These are phyloP conservation scores for Miichthys miiuy DNA, from an alignment of 2,797 vertebrate genomes.

Conservation along the genomic window DNA sequence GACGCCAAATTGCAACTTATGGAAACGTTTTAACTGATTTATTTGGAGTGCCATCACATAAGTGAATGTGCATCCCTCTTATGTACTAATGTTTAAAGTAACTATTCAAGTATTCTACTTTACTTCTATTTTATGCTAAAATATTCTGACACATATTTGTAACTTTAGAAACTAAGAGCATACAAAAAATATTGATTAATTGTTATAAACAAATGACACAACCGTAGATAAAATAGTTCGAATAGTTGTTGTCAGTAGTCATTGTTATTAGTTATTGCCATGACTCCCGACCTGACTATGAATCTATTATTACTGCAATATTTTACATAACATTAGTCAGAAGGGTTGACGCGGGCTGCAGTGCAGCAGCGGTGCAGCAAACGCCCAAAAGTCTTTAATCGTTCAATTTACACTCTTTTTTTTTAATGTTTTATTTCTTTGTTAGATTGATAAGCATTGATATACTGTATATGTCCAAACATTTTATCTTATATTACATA, in stretches of 20 bases:
- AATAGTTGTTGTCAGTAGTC: not conserved
- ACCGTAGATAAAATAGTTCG: not conserved
- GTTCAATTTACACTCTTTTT: slow-evolving; percentile 1
- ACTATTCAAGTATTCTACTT: not conserved
- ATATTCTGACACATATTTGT: not conserved
- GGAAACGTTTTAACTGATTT: not conserved
- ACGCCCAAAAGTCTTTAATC: slow-evolving; percentile 9
- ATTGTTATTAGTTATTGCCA: too few relatives aligned
- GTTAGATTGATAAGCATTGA: not conserved
- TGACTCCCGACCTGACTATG: not conserved
- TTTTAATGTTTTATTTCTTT: not conserved
- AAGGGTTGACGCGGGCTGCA: not conserved
- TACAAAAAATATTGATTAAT: too few relatives aligned
- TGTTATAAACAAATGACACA: not conserved
- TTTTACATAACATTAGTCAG: slow-evolving; percentile 35
- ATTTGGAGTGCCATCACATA: too few relatives aligned
- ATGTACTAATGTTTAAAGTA: not conserved
- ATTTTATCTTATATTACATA: not conserved
- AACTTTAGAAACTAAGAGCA: not conserved
- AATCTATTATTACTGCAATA: slow-evolving; percentile 16
- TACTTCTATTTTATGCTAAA: not conserved
- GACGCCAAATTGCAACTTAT: not conserved
- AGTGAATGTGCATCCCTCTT: not conserved
- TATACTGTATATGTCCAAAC: not conserved
- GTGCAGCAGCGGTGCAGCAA: slow-evolving; percentile 14